phyloP scores from a whole-genome alignment of 2,797 vertebrate genomes.

The Mormyrus hasselquistii region DNA sequence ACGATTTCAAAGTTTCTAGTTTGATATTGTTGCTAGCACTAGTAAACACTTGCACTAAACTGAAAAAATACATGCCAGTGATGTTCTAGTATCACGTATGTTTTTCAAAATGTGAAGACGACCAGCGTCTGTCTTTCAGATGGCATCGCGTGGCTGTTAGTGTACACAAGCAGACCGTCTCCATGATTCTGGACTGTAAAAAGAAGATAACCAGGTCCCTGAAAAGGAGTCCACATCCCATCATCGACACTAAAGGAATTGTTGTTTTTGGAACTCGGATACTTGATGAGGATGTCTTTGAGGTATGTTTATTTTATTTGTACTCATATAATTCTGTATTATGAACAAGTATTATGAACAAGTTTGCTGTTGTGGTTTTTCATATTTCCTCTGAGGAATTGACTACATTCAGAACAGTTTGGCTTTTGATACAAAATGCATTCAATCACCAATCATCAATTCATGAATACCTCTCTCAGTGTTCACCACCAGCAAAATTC shows the following conservation, averaged over 20 bases:
- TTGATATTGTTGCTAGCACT: background rate
- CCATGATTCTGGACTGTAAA: constrained; percentile 90
- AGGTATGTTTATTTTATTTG: constrained; percentile 63
- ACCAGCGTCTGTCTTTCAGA: constrained; percentile 52
- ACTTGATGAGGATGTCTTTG: constrained; percentile 95
- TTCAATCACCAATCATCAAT: background rate
- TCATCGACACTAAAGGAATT: constrained; percentile 92
- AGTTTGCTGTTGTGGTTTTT: background rate
- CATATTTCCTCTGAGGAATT: background rate
- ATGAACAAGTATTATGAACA: background rate
- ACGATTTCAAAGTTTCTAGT: background rate
- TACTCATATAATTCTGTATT: background rate
- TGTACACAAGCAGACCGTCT: constrained; percentile 85
- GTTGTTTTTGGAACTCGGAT: constrained; percentile 94
- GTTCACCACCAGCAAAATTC: background rate
- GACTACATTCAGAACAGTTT: background rate
- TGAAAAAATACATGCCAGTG: background rate
- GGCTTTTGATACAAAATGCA: background rate
- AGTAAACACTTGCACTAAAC: background rate
- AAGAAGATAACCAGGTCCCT: constrained; percentile 81
- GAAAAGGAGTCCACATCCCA: constrained; percentile 73
- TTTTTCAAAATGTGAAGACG: constrained; percentile 13
- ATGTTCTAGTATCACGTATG: background rate
- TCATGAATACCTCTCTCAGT: background rate
- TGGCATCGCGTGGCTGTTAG: constrained; percentile 96